Percentiles rank a stretch among this genome's conserved stretches.
phyloP scores from a whole-genome alignment of 2,888 invertebrate species.

The Sicus ferrugineus region DNA sequence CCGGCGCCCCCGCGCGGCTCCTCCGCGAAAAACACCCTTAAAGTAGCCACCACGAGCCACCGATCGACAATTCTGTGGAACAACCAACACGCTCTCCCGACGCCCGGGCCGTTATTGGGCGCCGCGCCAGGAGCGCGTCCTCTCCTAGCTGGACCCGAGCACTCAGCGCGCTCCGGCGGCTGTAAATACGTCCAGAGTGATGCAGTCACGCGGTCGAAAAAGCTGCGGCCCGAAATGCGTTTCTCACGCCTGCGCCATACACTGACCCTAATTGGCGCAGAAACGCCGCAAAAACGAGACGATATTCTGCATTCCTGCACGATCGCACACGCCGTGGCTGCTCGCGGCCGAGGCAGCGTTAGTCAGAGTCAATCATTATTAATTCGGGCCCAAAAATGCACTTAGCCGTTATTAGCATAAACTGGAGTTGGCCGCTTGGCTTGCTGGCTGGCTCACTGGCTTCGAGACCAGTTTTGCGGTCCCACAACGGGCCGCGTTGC shows the following conservation, averaged over 20 bases:
- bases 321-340: neutral
- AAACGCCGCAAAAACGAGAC: constrained; percentile 26
- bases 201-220: neutral
- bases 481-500: neutral
- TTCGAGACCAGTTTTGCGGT: constrained; percentile 18
- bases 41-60: too few species aligned
- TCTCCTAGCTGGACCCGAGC: too few species aligned
- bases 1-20: too few species aligned
- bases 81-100: too few species aligned
- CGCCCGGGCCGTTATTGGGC: too few species aligned
- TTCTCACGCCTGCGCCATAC: constrained; percentile 41
- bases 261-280: constrained; percentile 36
- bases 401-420: constrained; percentile 35
- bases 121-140: too few species aligned
- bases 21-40: too few species aligned
- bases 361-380: constrained; percentile 42
- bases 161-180: too few species aligned
- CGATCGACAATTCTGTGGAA: too few species aligned
- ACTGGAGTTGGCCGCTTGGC: constrained; percentile 10
- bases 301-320: constrained; percentile 25
- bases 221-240: neutral
- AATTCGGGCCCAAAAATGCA: constrained; percentile 35
- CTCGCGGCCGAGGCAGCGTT: constrained; percentile 30
- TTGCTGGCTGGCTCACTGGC: neutral
- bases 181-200: too few species aligned